Base-by-base conservation (phyloP, 2,797 vertebrate species). In the Clangula hyemalis region DNA sequence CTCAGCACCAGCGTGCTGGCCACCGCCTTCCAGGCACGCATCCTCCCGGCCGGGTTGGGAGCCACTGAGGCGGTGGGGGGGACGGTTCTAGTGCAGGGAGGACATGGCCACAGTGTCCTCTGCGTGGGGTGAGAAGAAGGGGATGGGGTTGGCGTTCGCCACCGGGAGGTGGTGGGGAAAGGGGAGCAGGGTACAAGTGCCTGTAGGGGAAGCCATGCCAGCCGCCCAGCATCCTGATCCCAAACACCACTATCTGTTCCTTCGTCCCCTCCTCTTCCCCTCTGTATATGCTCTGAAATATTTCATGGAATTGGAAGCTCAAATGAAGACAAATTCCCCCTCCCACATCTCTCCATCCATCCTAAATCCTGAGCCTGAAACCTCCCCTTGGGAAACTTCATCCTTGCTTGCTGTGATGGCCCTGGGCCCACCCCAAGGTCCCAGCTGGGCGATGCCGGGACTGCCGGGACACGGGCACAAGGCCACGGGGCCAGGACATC, bases 1-100 rank as follows among this genome's bases (percentile, higher is more conserved):
- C 97, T 93, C 90, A 97, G 99, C 4, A 91, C 72, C 92, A 99
- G 89, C 2, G 97, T 97, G 95, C 97, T 97, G 90, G 94, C 96
- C 85, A 99, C 97, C 0, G 97, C 95, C 70, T 97, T 97, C 97
- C 93, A 97, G 92, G 97, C 92, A 0, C 93, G 97, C 99, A 99
- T 99, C 93, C 74, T 96, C 0, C 10, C 2, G 1, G 0, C 21
- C 0, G 3, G 72, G 49, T 30, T 57, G 85, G 34, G 30, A 7
- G 43, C 79, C 70, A 36, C 56, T 0, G 41, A 47, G 3, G 66
- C 0, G 3, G 16, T 2, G 19, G 53, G 15, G 13, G 27, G 27
- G 60, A 6, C 60, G 53, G 69, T 22, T 45, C 74, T 90, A 88
- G 65, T 25, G 81, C 66, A 10, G 80, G 22, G n/a, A 49, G 27